Evolutionary conservation across 1,140 invertebrate genomes (phyloP).

Genomic region (Chymomyza costata): DNA sequence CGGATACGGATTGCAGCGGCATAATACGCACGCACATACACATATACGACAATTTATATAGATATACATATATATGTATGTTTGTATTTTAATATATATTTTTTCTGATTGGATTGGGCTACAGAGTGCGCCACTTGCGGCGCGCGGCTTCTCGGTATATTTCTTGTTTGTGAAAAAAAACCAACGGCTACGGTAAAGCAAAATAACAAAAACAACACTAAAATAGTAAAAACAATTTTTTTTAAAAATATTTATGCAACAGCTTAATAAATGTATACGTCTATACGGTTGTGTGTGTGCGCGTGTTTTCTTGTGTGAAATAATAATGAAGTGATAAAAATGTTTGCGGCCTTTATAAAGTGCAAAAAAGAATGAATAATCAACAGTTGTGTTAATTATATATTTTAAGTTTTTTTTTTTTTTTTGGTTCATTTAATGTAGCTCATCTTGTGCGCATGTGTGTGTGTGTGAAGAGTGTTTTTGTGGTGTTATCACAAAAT

Average conservation of each 20-base stretch:
- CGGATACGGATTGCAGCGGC: conserved; percentile 47
- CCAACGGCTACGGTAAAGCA: too few relatives aligned
- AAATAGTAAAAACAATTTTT: conserved; percentile 31
- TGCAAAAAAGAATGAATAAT: too few relatives aligned
- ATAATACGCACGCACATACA: conserved; percentile 30
- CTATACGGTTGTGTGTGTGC: conserved; percentile 4
- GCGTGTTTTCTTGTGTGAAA: conserved; percentile 26
- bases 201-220: conserved; percentile 26
- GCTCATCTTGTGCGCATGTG: not conserved
- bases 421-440: too few relatives aligned
- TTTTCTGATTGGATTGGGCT: conserved; percentile 61
- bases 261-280: conserved; percentile 23
- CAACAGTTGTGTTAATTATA: too few relatives aligned
- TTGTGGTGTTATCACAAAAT: conserved; percentile 23
- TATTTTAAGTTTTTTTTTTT: too few relatives aligned
- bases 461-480: too few relatives aligned
- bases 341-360: too few relatives aligned
- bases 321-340: conserved; percentile 14
- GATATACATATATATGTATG: conserved; percentile 17
- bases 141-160: conserved; percentile 11
- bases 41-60: conserved; percentile 38
- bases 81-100: conserved; percentile 53
- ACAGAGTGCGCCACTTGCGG: conserved; percentile 44
- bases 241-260: conserved; percentile 36
- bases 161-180: conserved; percentile 32